Base-by-base conservation (phyloP, 2,888 invertebrate species). In the Sceliomorpha sp. region DNA sequence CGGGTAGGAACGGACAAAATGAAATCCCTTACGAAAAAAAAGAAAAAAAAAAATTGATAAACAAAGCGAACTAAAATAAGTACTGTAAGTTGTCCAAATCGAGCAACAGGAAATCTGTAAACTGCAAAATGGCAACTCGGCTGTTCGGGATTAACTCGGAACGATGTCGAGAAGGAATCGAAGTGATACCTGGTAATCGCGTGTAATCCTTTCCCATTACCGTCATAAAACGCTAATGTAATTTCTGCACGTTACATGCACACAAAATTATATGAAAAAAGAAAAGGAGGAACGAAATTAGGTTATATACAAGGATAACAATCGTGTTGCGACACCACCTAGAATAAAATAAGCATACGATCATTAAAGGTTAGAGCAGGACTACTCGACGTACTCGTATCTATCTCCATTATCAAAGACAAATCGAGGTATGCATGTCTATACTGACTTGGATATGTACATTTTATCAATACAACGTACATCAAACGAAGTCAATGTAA, bases 171-270 rank as follows among this genome's bases (percentile, higher is more conserved):
- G 87, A 87, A 81, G 78, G 80, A 79, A 81, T 76, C 74, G 64
- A 77, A 78, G 85, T 87, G 88, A 87, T 88, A 81, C 87, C 88
- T 88, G 88, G 88, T 87, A 88, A 85, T 88, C 86, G 84, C 86
- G 85, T 87, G 77, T 84, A 76, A 81, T 79, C 72, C 84, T 77
- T 82, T 84, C 87, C 86, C 84, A 87, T 85, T 80, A 86, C 80
- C 83, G 82, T 82, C 83, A 60, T 26, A 34, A 8, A 26, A 39
- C n/a, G 26, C 48, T 64, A 58, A 45, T 36, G 39, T 48, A 32
- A 47, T 53, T 48, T 37, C 27, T 70, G 62, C 50, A 62, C 39
- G 47, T 60, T 34, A 69, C 62, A 70, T 67, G 70, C 64, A 66
- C 40, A 68, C 47, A 59, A 62, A 42, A 13, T 40, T 62, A 27